A percentile compares a stretch with the other conserved stretches of the same genome.
Evolutionary conservation across 2,797 vertebrate species (phyloP).

Genomic region (Leptatherina wallacei): DNA sequence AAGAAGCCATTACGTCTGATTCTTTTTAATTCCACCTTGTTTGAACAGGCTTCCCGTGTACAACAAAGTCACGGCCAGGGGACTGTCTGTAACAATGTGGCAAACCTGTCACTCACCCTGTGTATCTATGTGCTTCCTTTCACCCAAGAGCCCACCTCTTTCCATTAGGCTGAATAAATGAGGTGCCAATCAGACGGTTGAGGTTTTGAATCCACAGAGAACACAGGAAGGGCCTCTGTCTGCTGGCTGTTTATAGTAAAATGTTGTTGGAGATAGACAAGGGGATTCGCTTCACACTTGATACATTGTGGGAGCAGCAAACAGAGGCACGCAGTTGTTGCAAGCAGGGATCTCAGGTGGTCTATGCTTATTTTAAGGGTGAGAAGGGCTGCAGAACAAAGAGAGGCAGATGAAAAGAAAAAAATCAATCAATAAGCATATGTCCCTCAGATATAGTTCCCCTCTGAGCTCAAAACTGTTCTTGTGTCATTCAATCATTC

Average conservation of each 20-base stretch:
- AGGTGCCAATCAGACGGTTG: constrained; percentile 66
- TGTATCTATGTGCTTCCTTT: constrained; percentile 30
- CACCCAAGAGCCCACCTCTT: constrained; percentile 62
- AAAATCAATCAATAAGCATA: constrained; percentile 13
- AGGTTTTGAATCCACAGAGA: constrained; percentile 53
- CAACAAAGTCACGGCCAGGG: constrained; percentile 58
- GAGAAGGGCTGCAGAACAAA: constrained; percentile 28
- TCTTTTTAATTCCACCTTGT: constrained; percentile 57
- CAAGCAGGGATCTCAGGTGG: constrained; percentile 37
- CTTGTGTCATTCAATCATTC: neutral
- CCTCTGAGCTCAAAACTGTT: neutral
- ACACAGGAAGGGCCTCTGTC: constrained; percentile 41
- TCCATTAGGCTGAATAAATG: constrained; percentile 71
- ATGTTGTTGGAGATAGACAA: constrained; percentile 34
- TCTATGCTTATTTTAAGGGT: constrained; percentile 44
- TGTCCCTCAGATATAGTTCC: constrained; percentile 10
- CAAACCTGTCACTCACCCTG: constrained; percentile 51
- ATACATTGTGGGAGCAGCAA: constrained; percentile 37
- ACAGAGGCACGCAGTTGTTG: constrained; percentile 44
- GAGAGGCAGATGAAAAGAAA: constrained; percentile 18
- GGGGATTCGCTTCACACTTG: constrained; percentile 53
- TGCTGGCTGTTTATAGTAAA: constrained; percentile 47
- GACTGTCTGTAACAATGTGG: constrained; percentile 56
- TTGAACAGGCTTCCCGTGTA: constrained; percentile 38
- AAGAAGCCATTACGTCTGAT: constrained; percentile 28